Evolutionary conservation across 2,113 vertebrate species (phyloP).

Genomic region (Boulengeromyrus knoepffleri): DNA sequence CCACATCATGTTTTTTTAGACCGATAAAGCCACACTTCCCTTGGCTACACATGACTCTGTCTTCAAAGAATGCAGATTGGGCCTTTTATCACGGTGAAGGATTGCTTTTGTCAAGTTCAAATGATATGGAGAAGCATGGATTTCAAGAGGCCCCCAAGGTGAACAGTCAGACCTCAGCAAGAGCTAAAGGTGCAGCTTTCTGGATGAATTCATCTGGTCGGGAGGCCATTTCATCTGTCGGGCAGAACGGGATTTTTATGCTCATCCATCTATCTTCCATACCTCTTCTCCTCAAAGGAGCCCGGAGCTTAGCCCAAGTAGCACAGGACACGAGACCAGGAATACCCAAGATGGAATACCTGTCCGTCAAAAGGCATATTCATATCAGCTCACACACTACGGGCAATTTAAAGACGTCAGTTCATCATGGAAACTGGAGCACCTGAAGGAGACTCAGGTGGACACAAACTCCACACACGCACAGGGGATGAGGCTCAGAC

Average conservation of each 20-base stretch:
- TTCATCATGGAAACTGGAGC: neutral
- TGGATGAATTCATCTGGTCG: neutral
- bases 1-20: conserved; percentile 10
- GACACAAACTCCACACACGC: neutral
- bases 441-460: neutral
- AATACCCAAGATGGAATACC: neutral
- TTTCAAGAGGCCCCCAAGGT: conserved; percentile 3
- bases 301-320: neutral
- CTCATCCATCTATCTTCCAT: neutral
- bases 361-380: neutral
- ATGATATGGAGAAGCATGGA: neutral
- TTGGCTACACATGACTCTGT: conserved; percentile 10
- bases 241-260: neutral
- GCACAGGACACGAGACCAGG: neutral
- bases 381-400: neutral
- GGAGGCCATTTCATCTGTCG: neutral
- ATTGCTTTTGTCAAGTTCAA: conserved; percentile 22
- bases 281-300: neutral
- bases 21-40: conserved; percentile 17
- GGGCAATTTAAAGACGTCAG: neutral
- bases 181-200: neutral
- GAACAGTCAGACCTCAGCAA: neutral
- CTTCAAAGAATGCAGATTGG: conserved; percentile 17
- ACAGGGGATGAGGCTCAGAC: neutral
- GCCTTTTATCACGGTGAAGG: conserved; percentile 13